A percentile compares a stretch with the other conserved stretches of the same genome.
Evolutionary conservation across 2,888 invertebrate species (phyloP).

Genomic region (Himalopsyche japonica): DNA sequence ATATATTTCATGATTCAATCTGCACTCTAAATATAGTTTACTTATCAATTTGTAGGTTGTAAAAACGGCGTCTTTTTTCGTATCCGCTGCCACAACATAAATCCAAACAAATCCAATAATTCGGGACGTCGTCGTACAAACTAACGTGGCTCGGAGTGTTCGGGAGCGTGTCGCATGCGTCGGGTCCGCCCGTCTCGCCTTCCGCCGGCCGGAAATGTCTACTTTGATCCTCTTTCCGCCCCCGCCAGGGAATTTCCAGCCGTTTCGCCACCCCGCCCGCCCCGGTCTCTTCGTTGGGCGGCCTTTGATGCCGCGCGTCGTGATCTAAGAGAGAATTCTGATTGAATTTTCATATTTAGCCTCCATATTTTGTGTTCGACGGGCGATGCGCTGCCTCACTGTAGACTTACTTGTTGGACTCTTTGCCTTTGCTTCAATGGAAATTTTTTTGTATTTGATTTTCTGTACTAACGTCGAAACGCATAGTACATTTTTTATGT

Average conservation of each 20-base stretch:
- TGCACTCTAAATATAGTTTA: too few species aligned
- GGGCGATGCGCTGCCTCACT: neutral
- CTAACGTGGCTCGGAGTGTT: neutral
- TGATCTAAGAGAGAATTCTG: conserved; percentile 23
- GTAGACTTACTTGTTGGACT: neutral
- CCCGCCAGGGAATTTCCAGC: conserved; percentile 15
- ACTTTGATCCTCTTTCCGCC: conserved; percentile 37
- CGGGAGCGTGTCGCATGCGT: neutral
- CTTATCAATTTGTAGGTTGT: neutral
- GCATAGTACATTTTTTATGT: too few species aligned
- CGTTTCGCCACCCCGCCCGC: neutral
- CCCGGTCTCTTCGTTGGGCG: neutral
- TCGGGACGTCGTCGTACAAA: neutral
- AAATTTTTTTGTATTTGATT: neutral
- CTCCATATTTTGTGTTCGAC: conserved; percentile 4
- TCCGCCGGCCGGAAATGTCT: conserved; percentile 31
- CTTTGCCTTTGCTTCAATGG: neutral
- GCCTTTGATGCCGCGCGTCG: conserved; percentile 15
- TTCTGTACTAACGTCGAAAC: too few species aligned
- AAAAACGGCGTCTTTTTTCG: neutral
- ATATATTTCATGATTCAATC: too few species aligned
- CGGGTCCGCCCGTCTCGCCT: conserved; percentile 19
- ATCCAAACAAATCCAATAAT: neutral
- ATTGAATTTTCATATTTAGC: conserved; percentile 38
- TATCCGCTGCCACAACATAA: neutral